phyloP scores from a whole-genome alignment of 2,113 vertebrate genomes.

The Xyrauchen texanus region DNA sequence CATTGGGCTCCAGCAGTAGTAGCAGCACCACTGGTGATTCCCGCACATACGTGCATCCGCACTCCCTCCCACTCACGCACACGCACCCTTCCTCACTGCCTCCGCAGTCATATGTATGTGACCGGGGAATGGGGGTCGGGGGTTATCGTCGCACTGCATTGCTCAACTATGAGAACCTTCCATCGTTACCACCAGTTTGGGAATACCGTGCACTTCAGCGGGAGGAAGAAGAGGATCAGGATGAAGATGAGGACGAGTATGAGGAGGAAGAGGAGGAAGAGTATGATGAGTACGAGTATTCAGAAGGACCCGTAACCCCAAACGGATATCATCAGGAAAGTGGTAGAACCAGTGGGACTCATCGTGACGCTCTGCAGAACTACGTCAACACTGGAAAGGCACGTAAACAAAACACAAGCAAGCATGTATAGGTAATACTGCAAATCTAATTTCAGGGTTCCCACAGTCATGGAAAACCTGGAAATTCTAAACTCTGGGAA shows the following conservation, averaged over 20 bases:
- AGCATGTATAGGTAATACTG: not conserved
- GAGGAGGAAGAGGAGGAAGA: conserved; percentile 78
- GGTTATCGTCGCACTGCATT: conserved; percentile 84
- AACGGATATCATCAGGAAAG: conserved; percentile 85
- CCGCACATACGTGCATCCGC: conserved; percentile 65
- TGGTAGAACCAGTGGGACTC: conserved; percentile 65
- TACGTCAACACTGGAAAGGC: conserved; percentile 79
- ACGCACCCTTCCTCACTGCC: conserved; percentile 66
- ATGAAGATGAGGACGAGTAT: conserved; percentile 71
- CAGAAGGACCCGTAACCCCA: conserved; percentile 81
- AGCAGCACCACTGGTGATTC: conserved; percentile 76
- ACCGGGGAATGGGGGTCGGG: conserved; percentile 62
- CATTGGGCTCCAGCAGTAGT: conserved; percentile 79
- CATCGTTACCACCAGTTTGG: conserved; percentile 91
- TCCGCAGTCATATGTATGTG: conserved; percentile 71
- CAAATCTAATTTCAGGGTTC: no score
- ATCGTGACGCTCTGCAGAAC: conserved; percentile 84
- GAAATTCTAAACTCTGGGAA: no score
- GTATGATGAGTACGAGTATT: conserved; percentile 80
- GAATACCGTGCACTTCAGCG: conserved; percentile 83
- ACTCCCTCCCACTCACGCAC: conserved; percentile 67
- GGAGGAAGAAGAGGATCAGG: conserved; percentile 79
- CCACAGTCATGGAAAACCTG: no score
- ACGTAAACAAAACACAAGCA: not conserved
- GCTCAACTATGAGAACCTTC: conserved; percentile 97